phyloP scores from a whole-genome alignment of 2,888 invertebrate genomes.

The Meiosimyza decipiens region DNA sequence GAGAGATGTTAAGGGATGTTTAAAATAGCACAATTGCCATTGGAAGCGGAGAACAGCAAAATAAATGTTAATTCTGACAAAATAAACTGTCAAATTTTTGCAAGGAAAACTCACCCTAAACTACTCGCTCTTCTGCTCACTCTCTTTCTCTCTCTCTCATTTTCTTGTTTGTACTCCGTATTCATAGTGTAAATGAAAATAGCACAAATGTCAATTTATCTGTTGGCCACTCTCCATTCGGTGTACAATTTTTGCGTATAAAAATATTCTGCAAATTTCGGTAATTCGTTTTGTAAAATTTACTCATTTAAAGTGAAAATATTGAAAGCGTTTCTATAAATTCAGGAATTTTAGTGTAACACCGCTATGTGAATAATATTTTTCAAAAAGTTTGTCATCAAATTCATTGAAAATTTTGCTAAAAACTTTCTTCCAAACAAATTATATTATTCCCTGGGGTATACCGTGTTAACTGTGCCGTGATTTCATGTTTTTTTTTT shows the following conservation, averaged over 20 bases:
- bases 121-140: background rate
- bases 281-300: background rate
- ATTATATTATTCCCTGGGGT: background rate
- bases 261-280: background rate
- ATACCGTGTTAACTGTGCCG: background rate
- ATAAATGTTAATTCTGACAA: background rate
- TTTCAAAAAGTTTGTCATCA: too few relatives aligned
- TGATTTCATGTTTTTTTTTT: constrained; percentile 6
- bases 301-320: background rate
- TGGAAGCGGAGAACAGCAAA: background rate
- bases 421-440: too few relatives aligned
- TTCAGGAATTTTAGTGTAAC: too few relatives aligned
- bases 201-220: constrained; percentile 30
- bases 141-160: background rate
- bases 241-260: constrained; percentile 22
- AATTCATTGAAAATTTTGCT: too few relatives aligned
- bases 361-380: too few relatives aligned
- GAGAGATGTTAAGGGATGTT: constrained; percentile 3
- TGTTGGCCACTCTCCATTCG: constrained; percentile 18
- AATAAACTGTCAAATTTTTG: background rate
- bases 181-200: background rate
- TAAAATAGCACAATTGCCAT: background rate
- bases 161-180: background rate
- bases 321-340: background rate
- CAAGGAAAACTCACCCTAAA: constrained; percentile 5